phyloP scores from a whole-genome alignment of 2,888 invertebrate genomes.

The Andrena trimmerana region DNA sequence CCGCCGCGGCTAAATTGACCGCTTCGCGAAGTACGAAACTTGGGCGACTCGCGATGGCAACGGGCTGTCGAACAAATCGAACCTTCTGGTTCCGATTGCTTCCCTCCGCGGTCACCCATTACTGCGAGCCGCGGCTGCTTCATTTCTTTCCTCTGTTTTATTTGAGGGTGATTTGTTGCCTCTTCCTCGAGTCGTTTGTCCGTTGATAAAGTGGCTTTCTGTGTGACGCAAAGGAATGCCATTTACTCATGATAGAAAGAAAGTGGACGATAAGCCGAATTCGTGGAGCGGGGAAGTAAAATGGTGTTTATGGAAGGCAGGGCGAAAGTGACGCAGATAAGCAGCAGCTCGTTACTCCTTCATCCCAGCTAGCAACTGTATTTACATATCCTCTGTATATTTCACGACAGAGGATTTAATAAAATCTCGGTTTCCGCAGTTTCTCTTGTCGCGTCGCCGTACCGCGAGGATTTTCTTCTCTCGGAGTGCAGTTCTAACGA shows the following conservation, averaged over 20 bases:
- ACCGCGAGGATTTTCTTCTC: slow-evolving; percentile 10
- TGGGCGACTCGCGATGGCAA: neutral
- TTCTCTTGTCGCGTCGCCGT: neutral
- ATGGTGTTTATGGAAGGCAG: slow-evolving; percentile 11
- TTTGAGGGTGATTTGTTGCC: neutral
- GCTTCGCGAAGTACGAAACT: slow-evolving; percentile 23
- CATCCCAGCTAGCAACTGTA: slow-evolving; percentile 5
- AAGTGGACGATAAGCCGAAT: neutral
- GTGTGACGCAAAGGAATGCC: neutral
- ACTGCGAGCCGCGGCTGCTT: too few relatives aligned
- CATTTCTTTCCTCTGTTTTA: neutral
- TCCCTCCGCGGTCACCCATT: too few relatives aligned
- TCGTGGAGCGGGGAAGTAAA: neutral
- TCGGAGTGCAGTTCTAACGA: slow-evolving; percentile 1
- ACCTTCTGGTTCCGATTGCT: slow-evolving; percentile 5
- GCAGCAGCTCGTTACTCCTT: slow-evolving; percentile 18
- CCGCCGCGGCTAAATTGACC: slow-evolving; percentile 32
- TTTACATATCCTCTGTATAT: slow-evolving; percentile 39
- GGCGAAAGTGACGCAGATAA: slow-evolving; percentile 5
- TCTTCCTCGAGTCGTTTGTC: neutral
- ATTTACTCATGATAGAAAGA: neutral
- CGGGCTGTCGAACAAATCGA: slow-evolving; percentile 8
- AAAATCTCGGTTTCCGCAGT: slow-evolving; percentile 17
- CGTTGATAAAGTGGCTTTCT: neutral
- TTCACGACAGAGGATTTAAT: slow-evolving; percentile 33